Base-by-base conservation (phyloP, 1,140 invertebrate species). In the Platyscapa corneri region DNA sequence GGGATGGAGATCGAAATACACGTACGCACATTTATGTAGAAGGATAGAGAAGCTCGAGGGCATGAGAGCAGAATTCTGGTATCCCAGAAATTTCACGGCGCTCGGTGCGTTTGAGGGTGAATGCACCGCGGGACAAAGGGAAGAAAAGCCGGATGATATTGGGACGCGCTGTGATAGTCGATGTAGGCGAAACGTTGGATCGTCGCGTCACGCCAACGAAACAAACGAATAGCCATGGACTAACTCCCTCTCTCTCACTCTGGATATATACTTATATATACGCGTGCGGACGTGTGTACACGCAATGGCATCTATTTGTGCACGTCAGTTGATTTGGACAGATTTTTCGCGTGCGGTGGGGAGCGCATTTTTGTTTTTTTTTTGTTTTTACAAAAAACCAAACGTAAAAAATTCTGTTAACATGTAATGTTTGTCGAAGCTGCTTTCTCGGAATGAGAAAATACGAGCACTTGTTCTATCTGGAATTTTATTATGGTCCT, bases 1-100 rank as follows among this genome's bases (percentile, higher is more conserved):
- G 46, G 39, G 32, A 16, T 60, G 32, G 60, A 84, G 74, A n/a
- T 16, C 32, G 32, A 56, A 64, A 70, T 67, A 82, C 7, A 46
- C 56, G 60, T 39, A 83, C 39, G 27, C 37, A 65, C 60, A 65
- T 20, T 67, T 27, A 39, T 16, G 18, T 3, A 27, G 56, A 53
- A 64, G 16, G 56, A 77, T 37, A 20, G 56, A 23, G 32, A 53
- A 27, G 75, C 76, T 56, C 32, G 83, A 56, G 83, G 64, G 76
- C 64, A 78, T 12, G 32, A 32, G 65, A 56, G 72, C 53, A 65
- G 67, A 74, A 81, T 85, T 75, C 77, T 49, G 77, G 77, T 46
- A 85, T 85, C 65, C 77, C 39, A 80, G 83, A 85, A 80, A 85
- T 85, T 85, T 85, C 79, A 64, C 67, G 77, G 77, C 67, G 30